These are phyloP conservation scores for Rotaria magnacalcarata DNA, from an alignment of 2,888 invertebrate species.

Conservation along the genomic window DNA sequence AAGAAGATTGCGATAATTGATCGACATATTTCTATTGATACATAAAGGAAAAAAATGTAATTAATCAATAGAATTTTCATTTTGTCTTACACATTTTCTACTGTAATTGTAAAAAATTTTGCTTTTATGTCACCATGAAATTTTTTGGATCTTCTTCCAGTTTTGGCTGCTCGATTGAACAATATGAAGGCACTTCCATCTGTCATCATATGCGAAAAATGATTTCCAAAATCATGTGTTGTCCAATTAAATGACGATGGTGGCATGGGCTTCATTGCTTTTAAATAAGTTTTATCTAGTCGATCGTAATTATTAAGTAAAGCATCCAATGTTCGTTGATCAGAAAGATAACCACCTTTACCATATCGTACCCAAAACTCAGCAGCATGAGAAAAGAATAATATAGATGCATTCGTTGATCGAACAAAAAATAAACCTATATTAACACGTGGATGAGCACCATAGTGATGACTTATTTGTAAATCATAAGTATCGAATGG, in stretches of 20 bases:
- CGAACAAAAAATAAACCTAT: not conserved
- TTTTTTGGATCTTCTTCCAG: not conserved
- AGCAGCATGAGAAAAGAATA: not conserved
- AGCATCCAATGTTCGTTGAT: constrained; percentile 28
- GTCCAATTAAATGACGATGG: not conserved
- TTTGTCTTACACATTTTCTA: not conserved
- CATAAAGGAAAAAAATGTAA: not conserved
- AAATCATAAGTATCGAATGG: not conserved
- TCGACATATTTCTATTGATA: not conserved
- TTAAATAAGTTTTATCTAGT: constrained; percentile 12
- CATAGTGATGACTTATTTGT: not conserved
- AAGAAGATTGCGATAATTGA: not conserved
- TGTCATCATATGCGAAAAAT: not conserved
- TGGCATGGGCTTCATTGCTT: not conserved
- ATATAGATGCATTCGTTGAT: not conserved
- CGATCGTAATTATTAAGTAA: constrained; percentile 27
- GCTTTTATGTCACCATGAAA: not conserved
- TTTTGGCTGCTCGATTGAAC: not conserved
- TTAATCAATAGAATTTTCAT: not conserved
- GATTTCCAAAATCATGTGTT: constrained; percentile 18
- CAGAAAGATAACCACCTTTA: constrained; percentile 6
- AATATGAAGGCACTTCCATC: constrained; percentile 25
- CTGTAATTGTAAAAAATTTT: not conserved
- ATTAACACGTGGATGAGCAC: constrained; percentile 17
- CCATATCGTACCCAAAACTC: not conserved